Evolutionary conservation across 2,113 vertebrate genomes (phyloP).

Genomic region (Symphodus melops): DNA sequence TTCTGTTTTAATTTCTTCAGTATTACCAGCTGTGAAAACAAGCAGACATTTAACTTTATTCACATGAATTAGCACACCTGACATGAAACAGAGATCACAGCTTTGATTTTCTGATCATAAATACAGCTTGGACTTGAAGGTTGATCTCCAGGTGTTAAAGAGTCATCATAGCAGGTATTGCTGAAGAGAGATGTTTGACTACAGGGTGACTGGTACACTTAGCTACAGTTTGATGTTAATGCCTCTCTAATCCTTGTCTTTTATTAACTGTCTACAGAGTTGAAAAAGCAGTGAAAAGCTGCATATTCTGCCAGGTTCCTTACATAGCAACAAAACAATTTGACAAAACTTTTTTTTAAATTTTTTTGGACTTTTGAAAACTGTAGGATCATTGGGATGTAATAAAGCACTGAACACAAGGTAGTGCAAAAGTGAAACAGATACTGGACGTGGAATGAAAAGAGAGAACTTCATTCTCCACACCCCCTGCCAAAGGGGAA

Average conservation of each 20-base stretch:
- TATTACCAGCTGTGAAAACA: conserved; percentile 77
- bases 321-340: conserved; percentile 15
- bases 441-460: conserved; percentile 58
- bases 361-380: background rate
- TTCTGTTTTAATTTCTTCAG: conserved; percentile 73
- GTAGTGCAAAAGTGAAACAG: conserved; percentile 47
- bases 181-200: conserved; percentile 44
- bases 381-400: background rate
- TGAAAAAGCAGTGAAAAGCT: conserved; percentile 50
- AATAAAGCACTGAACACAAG: conserved; percentile 25
- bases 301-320: conserved; percentile 57
- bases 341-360: conserved; percentile 22
- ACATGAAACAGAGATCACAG: conserved; percentile 70
- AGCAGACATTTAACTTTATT: conserved; percentile 77
- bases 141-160: conserved; percentile 4
- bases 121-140: too few relatives aligned
- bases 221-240: conserved; percentile 55
- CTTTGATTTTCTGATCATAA: conserved; percentile 24
- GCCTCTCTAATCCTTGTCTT: conserved; percentile 38
- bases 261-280: conserved; percentile 23
- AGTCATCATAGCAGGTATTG: conserved; percentile 50
- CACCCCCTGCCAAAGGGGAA: conserved; percentile 48
- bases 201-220: conserved; percentile 47
- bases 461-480: conserved; percentile 35
- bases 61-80: conserved; percentile 66